Conservation (phyloP, 2,888 invertebrate genomes). For the Trichopria drosophilae region DNA sequence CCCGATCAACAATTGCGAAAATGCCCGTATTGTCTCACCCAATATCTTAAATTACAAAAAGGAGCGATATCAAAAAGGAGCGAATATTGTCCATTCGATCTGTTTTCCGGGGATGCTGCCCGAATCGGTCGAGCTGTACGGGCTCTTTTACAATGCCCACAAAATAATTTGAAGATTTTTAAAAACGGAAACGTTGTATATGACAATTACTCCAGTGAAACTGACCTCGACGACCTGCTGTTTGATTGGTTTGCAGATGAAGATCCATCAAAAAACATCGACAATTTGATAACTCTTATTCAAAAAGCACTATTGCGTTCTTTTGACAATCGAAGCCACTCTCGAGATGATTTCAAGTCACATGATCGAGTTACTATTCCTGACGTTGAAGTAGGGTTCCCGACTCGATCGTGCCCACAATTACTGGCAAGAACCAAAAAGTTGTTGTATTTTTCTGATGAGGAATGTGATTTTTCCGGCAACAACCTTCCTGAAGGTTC, state of each 20-base stretch:
- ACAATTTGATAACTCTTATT: slow-evolving; percentile 37
- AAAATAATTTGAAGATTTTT: slow-evolving; percentile 76
- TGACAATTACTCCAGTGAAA: slow-evolving; percentile 59
- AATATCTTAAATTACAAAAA: too few species aligned
- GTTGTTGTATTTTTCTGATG: slow-evolving; percentile 27
- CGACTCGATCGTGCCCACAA: too few species aligned
- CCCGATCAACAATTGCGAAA: slow-evolving; percentile 56
- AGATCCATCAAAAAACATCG: slow-evolving; percentile 20
- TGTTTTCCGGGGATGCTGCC: slow-evolving; percentile 70
- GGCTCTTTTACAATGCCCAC: slow-evolving; percentile 68
- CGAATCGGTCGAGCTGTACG: slow-evolving; percentile 67
- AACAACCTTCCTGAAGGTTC: slow-evolving; percentile 59
- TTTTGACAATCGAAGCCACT: too few species aligned
- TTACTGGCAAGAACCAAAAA: slow-evolving; percentile 33
- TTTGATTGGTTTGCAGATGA: slow-evolving; percentile 48
- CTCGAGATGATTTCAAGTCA: too few species aligned
- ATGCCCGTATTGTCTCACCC: slow-evolving; percentile 71
- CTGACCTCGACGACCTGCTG: slow-evolving; percentile 35
- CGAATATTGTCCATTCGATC: slow-evolving; percentile 76
- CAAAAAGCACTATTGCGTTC: slow-evolving; percentile 37
- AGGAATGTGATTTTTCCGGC: slow-evolving; percentile 42
- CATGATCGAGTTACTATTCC: too few species aligned
- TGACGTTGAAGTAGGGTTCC: too few species aligned
- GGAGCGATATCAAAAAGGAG: too few species aligned
- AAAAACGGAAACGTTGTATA: slow-evolving; percentile 66